A percentile compares a stretch with the other conserved stretches of the same genome.
These are phyloP conservation scores for Alitta virens DNA, from an alignment of 2,888 invertebrate species.

Conservation along the genomic window DNA sequence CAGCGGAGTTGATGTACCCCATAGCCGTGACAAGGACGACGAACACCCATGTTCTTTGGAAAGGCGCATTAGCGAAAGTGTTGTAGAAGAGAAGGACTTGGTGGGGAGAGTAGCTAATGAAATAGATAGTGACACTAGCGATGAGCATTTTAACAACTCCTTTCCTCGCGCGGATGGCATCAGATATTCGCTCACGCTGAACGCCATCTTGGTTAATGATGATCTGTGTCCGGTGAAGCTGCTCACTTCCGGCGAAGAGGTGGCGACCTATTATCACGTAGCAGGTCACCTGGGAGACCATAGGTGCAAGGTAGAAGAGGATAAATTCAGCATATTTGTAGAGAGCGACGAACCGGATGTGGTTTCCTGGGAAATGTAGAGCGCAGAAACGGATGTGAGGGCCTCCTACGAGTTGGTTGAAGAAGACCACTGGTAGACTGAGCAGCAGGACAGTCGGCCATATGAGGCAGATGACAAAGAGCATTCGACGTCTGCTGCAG, in stretches of 20 bases:
- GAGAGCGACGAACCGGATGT: constrained; percentile 34
- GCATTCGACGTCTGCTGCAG: constrained; percentile 51
- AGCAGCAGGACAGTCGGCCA: constrained; percentile 51
- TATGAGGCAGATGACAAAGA: constrained; percentile 47
- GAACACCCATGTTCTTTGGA: constrained; percentile 51
- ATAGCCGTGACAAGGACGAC: constrained; percentile 53
- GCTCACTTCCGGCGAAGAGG: constrained; percentile 47
- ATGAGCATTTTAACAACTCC: constrained; percentile 60
- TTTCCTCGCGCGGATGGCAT: constrained; percentile 49
- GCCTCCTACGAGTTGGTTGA: constrained; percentile 39
- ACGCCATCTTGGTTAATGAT: constrained; percentile 13
- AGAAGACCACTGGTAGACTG: constrained; percentile 51
- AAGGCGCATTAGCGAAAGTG: constrained; percentile 38
- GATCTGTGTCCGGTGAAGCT: constrained; percentile 33
- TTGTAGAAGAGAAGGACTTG: constrained; percentile 54
- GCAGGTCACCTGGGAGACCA: constrained; percentile 50
- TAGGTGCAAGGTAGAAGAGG: constrained; percentile 54
- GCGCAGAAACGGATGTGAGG: constrained; percentile 42
- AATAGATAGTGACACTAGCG: constrained; percentile 58
- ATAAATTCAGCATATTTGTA: constrained; percentile 53
- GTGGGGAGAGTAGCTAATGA: constrained; percentile 59
- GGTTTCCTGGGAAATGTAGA: constrained; percentile 41
- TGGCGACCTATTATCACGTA: constrained; percentile 52
- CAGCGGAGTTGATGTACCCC: constrained; percentile 55
- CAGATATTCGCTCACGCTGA: constrained; percentile 29